A percentile compares a stretch with the other conserved stretches of the same genome.
Conservation (phyloP, 2,888 invertebrate species). For the Xylophagus ater region DNA sequence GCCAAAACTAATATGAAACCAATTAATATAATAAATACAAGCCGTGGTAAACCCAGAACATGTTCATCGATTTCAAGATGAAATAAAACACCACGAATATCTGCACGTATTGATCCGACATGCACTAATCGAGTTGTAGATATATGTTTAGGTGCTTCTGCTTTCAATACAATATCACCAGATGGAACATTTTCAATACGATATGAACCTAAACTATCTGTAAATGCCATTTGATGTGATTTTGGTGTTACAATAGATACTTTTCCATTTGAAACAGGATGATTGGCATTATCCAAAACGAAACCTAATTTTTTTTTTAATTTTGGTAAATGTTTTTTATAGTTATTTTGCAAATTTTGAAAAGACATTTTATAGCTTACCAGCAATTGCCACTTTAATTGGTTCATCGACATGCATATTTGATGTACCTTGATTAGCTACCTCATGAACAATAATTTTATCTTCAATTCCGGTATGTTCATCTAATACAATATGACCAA, state of each 20-base stretch:
- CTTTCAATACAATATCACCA: slow-evolving; percentile 44
- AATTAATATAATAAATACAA: slow-evolving; percentile 62
- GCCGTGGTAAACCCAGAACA: slow-evolving; percentile 63
- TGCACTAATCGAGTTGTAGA: slow-evolving; percentile 34
- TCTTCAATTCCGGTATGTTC: neutral
- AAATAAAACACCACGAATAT: slow-evolving; percentile 52
- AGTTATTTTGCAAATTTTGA: neutral
- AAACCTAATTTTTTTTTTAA: slow-evolving; percentile 37
- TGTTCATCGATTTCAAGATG: slow-evolving; percentile 54
- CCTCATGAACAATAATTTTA: neutral
- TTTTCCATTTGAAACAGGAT: slow-evolving; percentile 44
- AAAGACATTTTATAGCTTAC: slow-evolving; percentile 10
- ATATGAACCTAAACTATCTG: slow-evolving; percentile 32
- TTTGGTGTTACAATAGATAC: slow-evolving; percentile 40
- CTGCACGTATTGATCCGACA: slow-evolving; percentile 31
- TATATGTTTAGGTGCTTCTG: slow-evolving; percentile 49
- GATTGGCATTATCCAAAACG: slow-evolving; percentile 47
- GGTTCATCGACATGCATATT: slow-evolving; percentile 1
- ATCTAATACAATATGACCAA: slow-evolving; percentile 20
- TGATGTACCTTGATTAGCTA: neutral
- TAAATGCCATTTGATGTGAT: slow-evolving; percentile 31
- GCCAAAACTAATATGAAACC: slow-evolving; percentile 41
- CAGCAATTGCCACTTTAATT: slow-evolving; percentile 14
- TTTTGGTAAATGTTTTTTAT: neutral
- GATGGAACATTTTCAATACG: slow-evolving; percentile 24